These are phyloP conservation scores for Rhabdornis inornatus DNA, from an alignment of 2,113 vertebrate species.

Conservation along the genomic window DNA sequence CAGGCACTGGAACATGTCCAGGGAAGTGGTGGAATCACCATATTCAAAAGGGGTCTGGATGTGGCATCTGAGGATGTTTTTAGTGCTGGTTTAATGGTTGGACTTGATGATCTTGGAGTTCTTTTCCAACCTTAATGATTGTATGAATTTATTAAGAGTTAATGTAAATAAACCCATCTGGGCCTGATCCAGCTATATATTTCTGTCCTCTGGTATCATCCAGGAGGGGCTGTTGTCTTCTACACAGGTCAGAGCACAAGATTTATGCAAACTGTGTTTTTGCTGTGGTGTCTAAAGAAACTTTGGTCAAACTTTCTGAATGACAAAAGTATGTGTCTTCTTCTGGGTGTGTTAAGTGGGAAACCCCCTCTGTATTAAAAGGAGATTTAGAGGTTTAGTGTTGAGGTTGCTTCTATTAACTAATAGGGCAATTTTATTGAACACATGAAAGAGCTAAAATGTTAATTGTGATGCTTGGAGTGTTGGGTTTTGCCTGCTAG, in stretches of 20 bases:
- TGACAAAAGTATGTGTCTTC: background rate
- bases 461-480: background rate
- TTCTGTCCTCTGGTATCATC: background rate
- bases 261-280: background rate
- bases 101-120: background rate
- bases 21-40: background rate
- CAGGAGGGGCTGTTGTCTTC: background rate
- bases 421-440: background rate
- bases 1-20: background rate
- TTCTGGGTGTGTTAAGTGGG: accelerated
- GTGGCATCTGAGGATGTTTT: background rate
- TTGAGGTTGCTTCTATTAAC: background rate
- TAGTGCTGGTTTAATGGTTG: background rate
- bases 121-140: background rate
- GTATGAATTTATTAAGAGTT: background rate
- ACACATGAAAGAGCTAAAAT: background rate
- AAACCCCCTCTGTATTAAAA: accelerated
- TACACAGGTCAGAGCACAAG: too few relatives aligned
- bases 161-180: background rate
- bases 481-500: background rate
- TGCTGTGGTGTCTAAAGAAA: background rate
- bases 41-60: background rate
- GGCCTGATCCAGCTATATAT: background rate
- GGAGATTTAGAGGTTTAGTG: background rate
- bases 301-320: background rate